Evolutionary conservation across 2,888 invertebrate species (phyloP), one percentile per base, ranked within the genome.

Genomic region (Ophion ventricosus): DNA sequence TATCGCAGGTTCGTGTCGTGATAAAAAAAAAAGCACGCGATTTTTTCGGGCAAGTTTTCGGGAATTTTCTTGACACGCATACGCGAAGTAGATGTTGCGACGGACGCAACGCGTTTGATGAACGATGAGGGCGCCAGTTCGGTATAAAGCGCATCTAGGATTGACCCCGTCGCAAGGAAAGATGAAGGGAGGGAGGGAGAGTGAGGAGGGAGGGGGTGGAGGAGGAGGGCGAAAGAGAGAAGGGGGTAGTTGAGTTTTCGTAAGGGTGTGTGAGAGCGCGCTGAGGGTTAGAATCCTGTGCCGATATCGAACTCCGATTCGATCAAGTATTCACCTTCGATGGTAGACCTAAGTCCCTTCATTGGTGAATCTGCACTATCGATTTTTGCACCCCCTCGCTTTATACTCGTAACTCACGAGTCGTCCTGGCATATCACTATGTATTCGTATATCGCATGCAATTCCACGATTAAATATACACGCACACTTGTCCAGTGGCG

Each of bases 341-440:
- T 43, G 43, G 73, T 56, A 69, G 67, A 64, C 23, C 66, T 43
- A 8, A 43, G 40, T 67, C 61, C 49, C 43, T 72, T 59, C 67
- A 61, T 75, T 80, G 72, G 59, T 72, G 82, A 76, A 85, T 85
- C 79, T 80, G 76, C 84, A 67, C 76, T 82, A 82, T 85, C 84
- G 82, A 82, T 85, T 85, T 85, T 85, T 72, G 79, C 69, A 75
- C 79, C 72, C 73, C 61, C 74, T 66, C 56, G 49, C 70, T 66
- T 64, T 61, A 40, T 81, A 74, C 75, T 82, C 78, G 77, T 70
- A 75, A 84, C 75, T 84, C 78, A 61, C 61, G 74, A 72, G 14
- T 49, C 49, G 49, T 11, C 14, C 14, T 49, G 14, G 49, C 8
- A 43, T 82, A 73, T 64, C 74, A 66, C 64, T 79, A 82, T 84